Evolutionary conservation across 2,113 vertebrate species (phyloP), one percentile per base, ranked within the genome.

Genomic region (Lichenostomus cassidix): DNA sequence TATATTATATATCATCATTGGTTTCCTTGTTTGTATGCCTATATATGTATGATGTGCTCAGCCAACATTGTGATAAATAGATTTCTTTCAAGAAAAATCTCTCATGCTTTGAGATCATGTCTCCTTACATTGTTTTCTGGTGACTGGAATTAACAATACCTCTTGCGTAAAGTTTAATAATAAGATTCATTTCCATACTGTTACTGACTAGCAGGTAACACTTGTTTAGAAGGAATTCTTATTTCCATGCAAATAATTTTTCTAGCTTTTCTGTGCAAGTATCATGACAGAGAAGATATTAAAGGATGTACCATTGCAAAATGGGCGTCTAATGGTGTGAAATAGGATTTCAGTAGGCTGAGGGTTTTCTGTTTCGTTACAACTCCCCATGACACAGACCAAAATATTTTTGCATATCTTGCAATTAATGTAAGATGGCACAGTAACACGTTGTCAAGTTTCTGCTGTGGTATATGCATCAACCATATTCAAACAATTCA

Each of bases 51-150:
- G 50, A 94, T 58, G 28, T 76, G 28, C 92, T 93, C 82, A 86
- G 86, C 22, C 71, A 93, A 94, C 29, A 64, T 77, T 88, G 68
- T 56, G 59, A 83, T 70, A 93, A 92, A 94, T 37, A 90, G 41
- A 83, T 74, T 90, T 95, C n/a, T 96, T 87, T 74, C 23, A 92
- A 67, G 62, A 95, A 93, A 94, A 86, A 35, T 85, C 15, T 88
- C 33, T 88, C 31, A 11, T 20, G 42, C 35, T 77, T 88, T 77
- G 70, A 92, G 71, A 46, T 70, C 42, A 37, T 58, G 63, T 47
- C 14, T 82, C 92, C 82, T 73, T 70, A 59, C 19, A 25, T 63
- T 55, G 41, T 76, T 90, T 93, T 95, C 59, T 93, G n/a, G 50
- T 24, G 83, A 90, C 6, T 35, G 29, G 19, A 91, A 90, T 88